Conservation (phyloP, 2,113 vertebrate species). For the Anhinga anhinga region DNA sequence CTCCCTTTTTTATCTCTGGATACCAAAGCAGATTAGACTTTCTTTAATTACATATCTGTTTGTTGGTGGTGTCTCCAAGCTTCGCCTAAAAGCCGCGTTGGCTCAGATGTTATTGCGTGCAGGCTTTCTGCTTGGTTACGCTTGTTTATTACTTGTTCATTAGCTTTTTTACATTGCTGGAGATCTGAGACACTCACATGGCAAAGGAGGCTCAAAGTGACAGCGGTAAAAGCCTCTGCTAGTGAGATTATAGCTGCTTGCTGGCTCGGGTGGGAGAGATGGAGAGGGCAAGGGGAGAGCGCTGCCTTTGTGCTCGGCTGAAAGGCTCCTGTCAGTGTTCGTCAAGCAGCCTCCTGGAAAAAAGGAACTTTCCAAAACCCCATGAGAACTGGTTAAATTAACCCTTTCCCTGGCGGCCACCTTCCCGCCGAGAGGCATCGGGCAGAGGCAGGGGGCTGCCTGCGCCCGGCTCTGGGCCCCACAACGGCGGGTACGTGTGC, state of each 20-base stretch:
- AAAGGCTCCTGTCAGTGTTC: conserved; percentile 21
- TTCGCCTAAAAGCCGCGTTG: neutral
- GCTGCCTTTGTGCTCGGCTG: conserved; percentile 40
- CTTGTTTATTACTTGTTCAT: conserved; percentile 62
- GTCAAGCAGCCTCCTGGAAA: conserved; percentile 59
- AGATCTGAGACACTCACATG: conserved; percentile 57
- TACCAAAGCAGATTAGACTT: conserved; percentile 4
- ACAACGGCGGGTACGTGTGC: fast-evolving
- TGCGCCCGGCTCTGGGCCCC: neutral
- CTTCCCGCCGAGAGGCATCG: neutral
- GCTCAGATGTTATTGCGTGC: conserved; percentile 10
- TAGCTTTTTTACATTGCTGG: conserved; percentile 54
- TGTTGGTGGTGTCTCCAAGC: neutral
- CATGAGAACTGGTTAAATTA: conserved; percentile 20
- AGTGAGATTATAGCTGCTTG: conserved; percentile 63
- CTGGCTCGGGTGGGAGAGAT: conserved; percentile 2
- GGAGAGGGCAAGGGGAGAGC: conserved; percentile 32
- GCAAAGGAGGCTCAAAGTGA: conserved; percentile 44
- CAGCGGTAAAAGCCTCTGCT: conserved; percentile 50
- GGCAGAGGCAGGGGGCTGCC: neutral
- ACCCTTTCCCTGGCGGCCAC: neutral
- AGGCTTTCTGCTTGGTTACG: conserved; percentile 63
- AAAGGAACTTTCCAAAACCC: conserved; percentile 20
- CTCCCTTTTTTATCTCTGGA: neutral
- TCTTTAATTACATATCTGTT: neutral